These are phyloP conservation scores for Patella pellucida DNA, from an alignment of 2,888 invertebrate genomes.

Conservation along the genomic window DNA sequence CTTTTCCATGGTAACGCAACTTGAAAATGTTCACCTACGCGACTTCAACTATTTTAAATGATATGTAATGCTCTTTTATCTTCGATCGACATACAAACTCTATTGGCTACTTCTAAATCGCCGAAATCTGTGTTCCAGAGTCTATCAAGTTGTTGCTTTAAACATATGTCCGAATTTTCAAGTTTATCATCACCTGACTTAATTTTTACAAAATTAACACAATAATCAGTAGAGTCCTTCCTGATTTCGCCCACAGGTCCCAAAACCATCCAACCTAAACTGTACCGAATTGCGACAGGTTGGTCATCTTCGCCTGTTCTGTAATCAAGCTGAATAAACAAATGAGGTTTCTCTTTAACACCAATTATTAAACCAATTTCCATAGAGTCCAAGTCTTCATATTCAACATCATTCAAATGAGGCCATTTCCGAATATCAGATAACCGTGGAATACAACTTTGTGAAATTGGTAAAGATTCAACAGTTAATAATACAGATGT, in stretches of 20 bases:
- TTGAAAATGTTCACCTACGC: background rate
- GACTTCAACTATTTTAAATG: background rate
- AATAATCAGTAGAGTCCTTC: background rate
- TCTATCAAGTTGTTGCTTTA: background rate
- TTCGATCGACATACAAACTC: background rate
- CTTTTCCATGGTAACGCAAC: conserved; percentile 3
- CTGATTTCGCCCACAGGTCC: background rate
- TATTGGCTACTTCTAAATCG: conserved; percentile 1
- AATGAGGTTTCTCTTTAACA: background rate
- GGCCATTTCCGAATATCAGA: background rate
- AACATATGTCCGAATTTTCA: background rate
- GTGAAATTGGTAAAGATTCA: background rate
- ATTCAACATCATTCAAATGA: background rate
- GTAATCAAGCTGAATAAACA: background rate
- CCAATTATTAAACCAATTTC: background rate
- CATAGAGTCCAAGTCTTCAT: background rate
- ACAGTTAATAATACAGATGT: background rate
- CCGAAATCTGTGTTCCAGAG: conserved; percentile 4
- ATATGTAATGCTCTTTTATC: conserved; percentile 1
- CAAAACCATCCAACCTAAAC: background rate
- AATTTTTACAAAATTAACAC: background rate
- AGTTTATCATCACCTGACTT: background rate
- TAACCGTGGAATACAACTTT: background rate
- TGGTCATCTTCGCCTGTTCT: background rate
- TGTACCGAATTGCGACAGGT: background rate